Evolutionary conservation across 2,888 invertebrate species (phyloP), one percentile per base, ranked within the genome.

Genomic region (Eupithecia exiguata): DNA sequence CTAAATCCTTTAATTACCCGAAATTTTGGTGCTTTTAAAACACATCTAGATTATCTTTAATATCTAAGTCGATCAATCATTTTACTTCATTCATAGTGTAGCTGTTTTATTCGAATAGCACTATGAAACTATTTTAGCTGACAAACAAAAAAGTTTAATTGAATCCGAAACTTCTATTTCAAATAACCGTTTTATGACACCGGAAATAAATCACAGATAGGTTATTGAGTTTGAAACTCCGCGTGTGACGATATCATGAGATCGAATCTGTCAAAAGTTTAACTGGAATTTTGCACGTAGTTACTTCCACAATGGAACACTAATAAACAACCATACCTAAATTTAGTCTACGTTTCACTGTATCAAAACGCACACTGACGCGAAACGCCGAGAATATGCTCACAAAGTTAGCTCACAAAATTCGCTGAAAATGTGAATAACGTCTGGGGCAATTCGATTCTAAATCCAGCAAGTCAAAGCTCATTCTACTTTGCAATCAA

Each of bases 181-280:
- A 78, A 77, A 79, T 77, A 80, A 77, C 79, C 74, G 74, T 80
- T 79, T 77, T 79, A 80, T 80, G 78, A 78, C 78, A 78, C 74
- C 69, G 77, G 77, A 74, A 77, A 80, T 80, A 79, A 78, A 80
- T 80, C 80, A 79, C 77, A 77, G 79, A 79, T 78, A 76, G 79
- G 77, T 78, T 79, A 78, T 79, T 78, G 79, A 81, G 79, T 79
- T 80, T 77, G 70, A 72, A 80, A 78, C 76, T 77, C 75, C 72
- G 72, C 67, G 75, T 70, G 70, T 71, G 78, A 76, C 79, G 80
- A 81, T 80, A 80, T 82, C 77, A 76, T 75, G 77, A 81, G 82
- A 83, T 83, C 77, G 82, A 78, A 83, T 83, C 79, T 83, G 82
- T 80, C 84, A 83, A 84, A 85, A 86, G 81, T 84, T 82, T 80